Conservation (phyloP, 2,888 invertebrate genomes). For the Apodemia duryi region DNA sequence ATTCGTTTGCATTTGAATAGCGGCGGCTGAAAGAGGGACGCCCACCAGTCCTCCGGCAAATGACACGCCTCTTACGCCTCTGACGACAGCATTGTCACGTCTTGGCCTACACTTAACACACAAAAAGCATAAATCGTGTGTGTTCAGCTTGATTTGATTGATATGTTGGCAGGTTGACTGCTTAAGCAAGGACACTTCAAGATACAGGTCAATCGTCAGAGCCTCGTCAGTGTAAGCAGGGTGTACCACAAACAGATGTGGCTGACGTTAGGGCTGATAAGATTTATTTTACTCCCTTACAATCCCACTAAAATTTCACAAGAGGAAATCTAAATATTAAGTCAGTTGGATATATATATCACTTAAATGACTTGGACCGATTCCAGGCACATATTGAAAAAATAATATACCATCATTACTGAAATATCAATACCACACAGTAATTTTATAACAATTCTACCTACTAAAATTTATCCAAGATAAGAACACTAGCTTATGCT, state of each 20-base stretch:
- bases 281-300: not conserved
- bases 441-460: conserved; percentile 50
- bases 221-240: not conserved
- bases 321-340: not conserved
- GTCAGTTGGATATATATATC: too few relatives aligned
- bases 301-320: not conserved
- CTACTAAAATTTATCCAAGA: conserved; percentile 38
- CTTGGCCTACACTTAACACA: conserved; percentile 21
- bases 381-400: not conserved
- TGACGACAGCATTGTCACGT: conserved; percentile 43
- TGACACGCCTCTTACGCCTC: conserved; percentile 51
- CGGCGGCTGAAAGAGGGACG: conserved; percentile 57
- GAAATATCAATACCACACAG: conserved; percentile 57
- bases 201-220: not conserved
- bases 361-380: not conserved
- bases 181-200: not conserved
- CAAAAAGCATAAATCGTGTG: conserved; percentile 13
- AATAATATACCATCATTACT: conserved; percentile 25
- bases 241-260: not conserved
- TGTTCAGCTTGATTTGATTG: conserved; percentile 14
- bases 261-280: not conserved
- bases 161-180: not conserved
- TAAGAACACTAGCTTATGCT: not conserved
- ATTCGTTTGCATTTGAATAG: conserved; percentile 74
- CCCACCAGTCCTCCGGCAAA: conserved; percentile 54